These are phyloP conservation scores for Philopedon plagiatum DNA, from an alignment of 2,888 invertebrate species.

Conservation along the genomic window DNA sequence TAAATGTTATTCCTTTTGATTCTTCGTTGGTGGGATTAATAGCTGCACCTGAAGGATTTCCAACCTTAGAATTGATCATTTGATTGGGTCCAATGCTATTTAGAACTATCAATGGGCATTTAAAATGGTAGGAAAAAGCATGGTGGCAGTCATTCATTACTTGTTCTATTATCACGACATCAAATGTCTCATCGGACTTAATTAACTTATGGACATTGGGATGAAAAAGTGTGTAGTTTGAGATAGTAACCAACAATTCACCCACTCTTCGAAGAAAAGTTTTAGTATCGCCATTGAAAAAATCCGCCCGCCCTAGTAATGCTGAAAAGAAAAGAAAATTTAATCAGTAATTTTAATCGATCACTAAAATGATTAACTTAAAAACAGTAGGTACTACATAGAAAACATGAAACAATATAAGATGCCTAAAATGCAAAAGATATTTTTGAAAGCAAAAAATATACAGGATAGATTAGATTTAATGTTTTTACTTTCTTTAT, in stretches of 20 bases:
- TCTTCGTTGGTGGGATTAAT: conserved; percentile 69
- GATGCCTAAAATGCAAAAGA: no score
- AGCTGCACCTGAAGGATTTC: no score
- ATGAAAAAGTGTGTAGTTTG: conserved; percentile 41
- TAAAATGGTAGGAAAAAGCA: conserved; percentile 65
- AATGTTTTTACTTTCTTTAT: no score
- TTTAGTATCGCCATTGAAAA: neutral
- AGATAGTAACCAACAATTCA: neutral
- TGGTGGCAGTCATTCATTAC: conserved; percentile 70
- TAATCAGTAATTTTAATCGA: no score
- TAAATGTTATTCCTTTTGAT: conserved; percentile 71
- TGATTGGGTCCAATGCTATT: conserved; percentile 69
- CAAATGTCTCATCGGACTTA: conserved; percentile 64
- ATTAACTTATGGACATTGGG: conserved; percentile 59
- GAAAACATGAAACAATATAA: no score
- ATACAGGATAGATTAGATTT: no score
- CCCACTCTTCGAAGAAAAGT: neutral
- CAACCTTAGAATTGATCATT: conserved; percentile 70
- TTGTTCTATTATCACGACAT: conserved; percentile 68
- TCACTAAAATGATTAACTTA: no score
- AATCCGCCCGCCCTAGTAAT: no score
- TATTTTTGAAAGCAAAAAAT: no score
- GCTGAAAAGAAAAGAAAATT: no score
- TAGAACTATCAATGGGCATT: conserved; percentile 64
- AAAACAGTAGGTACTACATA: no score